These are phyloP conservation scores for Hoplostethus atlanticus DNA, from an alignment of 2,797 vertebrate genomes.

Conservation along the genomic window DNA sequence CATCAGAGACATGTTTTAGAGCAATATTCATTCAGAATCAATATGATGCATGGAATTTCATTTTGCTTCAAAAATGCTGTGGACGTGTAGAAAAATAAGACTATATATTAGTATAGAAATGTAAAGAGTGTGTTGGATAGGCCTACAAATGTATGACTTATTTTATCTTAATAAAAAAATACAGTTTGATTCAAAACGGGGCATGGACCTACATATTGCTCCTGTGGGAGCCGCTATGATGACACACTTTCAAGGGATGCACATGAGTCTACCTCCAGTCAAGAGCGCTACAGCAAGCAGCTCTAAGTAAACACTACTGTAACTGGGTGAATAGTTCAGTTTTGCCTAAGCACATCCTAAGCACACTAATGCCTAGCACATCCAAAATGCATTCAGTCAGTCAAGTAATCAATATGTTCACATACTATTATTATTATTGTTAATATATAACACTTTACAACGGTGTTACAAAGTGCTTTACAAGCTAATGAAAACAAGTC, in stretches of 20 bases:
- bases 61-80: too few species aligned
- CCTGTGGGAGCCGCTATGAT: conserved; percentile 10
- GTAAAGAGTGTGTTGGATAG: too few species aligned
- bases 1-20: too few species aligned
- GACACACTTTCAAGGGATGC: neutral
- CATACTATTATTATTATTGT: neutral
- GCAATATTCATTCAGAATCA: too few species aligned
- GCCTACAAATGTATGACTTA: too few species aligned
- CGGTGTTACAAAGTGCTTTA: neutral
- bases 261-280: too few species aligned
- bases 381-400: neutral
- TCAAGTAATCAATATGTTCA: neutral
- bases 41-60: too few species aligned
- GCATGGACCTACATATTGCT: neutral
- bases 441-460: too few species aligned
- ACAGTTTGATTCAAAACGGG: neutral
- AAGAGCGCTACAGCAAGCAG: neutral
- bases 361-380: neutral
- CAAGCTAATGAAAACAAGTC: neutral
- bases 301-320: conserved; percentile 11
- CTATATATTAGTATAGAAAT: too few species aligned
- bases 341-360: neutral
- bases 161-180: too few species aligned
- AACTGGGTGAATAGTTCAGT: neutral
- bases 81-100: too few species aligned